phyloP scores from a whole-genome alignment of 1,140 invertebrate genomes.

The Drosophila nannoptera region DNA sequence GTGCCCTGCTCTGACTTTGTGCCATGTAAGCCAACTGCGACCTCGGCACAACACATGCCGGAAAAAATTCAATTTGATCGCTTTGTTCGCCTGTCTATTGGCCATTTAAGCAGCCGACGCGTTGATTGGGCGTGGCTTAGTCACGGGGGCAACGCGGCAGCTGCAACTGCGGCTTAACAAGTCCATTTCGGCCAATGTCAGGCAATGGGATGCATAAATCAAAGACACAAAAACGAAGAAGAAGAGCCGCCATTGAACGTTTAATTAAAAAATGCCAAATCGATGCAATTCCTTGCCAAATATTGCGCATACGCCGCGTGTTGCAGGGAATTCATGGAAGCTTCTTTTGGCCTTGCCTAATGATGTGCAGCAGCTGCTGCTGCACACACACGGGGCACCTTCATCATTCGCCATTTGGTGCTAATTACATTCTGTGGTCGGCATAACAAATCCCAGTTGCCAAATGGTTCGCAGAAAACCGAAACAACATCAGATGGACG shows the following conservation, averaged over 20 bases:
- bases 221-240: conserved; percentile 27
- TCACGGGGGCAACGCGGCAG: not conserved
- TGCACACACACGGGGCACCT: not conserved
- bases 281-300: not conserved
- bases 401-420: conserved; percentile 67
- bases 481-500: conserved; percentile 10
- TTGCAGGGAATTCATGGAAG: not conserved
- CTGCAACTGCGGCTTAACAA: conserved; percentile 62
- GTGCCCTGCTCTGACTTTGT: conserved; percentile 54
- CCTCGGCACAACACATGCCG: conserved; percentile 43
- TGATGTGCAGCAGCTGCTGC: conserved; percentile 1
- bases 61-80: conserved; percentile 70
- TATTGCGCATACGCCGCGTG: conserved; percentile 34
- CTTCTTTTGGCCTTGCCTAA: not conserved
- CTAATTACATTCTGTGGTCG: conserved; percentile 75
- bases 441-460: conserved; percentile 69
- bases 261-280: not conserved
- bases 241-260: not conserved
- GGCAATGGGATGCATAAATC: conserved; percentile 57
- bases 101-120: conserved; percentile 59
- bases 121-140: conserved; percentile 14
- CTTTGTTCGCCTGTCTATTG: conserved; percentile 50
- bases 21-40: conserved; percentile 47
- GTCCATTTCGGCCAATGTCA: conserved; percentile 51
- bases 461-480: conserved; percentile 5